phyloP scores from a whole-genome alignment of 2,113 vertebrate species.

The Eonycteris spelaea region DNA sequence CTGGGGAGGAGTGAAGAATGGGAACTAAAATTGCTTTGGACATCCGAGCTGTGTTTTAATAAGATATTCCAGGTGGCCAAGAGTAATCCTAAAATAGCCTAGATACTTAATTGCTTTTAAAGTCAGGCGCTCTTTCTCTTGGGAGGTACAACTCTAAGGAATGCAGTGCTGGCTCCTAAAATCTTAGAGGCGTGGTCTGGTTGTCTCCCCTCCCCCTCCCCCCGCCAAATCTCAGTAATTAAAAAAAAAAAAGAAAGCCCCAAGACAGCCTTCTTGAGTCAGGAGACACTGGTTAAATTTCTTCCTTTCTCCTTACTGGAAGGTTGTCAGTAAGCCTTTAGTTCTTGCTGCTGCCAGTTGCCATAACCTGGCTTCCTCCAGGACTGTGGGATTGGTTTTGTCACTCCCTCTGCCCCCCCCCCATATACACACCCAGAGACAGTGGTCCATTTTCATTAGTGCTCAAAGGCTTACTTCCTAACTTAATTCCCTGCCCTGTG shows the following conservation, averaged over 20 bases:
- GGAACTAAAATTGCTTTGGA: constrained; percentile 83
- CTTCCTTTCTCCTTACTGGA: background rate
- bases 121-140: constrained; percentile 60
- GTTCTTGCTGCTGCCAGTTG: background rate
- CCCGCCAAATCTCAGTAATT: background rate
- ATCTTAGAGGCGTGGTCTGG: constrained; percentile 46
- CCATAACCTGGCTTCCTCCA: background rate
- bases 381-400: background rate
- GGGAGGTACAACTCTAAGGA: constrained; percentile 51
- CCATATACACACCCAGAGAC: background rate
- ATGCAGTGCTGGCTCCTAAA: constrained; percentile 50
- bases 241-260: constrained; percentile 27
- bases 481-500: background rate
- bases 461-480: constrained; percentile 19
- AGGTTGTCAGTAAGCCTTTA: background rate
- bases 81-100: constrained; percentile 86
- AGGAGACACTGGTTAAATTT: background rate
- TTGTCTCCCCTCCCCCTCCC: accelerated
- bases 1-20: constrained; percentile 56
- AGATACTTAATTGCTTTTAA: constrained; percentile 80
- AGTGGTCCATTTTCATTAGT: constrained; percentile 22
- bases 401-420: background rate
- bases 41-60: constrained; percentile 84
- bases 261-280: background rate
- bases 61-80: constrained; percentile 85